Percentiles rank a stretch among this genome's conserved stretches.
Evolutionary conservation across 2,113 vertebrate genomes (phyloP).

Genomic region (Mus spicilegus): DNA sequence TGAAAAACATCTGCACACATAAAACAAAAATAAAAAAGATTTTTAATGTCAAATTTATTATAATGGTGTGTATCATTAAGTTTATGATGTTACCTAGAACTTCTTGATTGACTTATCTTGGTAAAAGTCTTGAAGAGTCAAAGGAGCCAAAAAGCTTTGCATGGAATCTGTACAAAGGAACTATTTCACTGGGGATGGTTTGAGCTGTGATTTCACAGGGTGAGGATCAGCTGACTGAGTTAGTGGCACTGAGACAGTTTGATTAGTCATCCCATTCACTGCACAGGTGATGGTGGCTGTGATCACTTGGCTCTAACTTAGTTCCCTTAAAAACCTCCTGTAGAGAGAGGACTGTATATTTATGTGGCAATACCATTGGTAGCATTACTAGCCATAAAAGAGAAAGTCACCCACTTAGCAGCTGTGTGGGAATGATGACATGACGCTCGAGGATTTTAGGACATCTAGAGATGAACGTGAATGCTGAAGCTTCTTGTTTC

Average conservation of each 20-base stretch:
- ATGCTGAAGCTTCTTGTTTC: neutral
- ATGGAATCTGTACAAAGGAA: neutral
- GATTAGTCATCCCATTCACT: neutral
- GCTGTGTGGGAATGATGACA: neutral
- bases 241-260: rapidly evolving
- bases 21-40: neutral
- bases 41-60: neutral
- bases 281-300: too few relatives aligned
- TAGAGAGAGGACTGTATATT: neutral
- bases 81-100: neutral
- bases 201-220: neutral
- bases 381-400: neutral
- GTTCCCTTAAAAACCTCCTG: neutral
- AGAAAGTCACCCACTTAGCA: neutral
- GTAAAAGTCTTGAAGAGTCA: neutral
- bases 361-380: neutral
- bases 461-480: neutral
- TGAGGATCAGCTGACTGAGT: neutral
- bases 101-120: neutral
- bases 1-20: neutral
- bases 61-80: neutral
- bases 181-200: neutral
- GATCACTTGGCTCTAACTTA: neutral
- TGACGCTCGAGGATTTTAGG: neutral
- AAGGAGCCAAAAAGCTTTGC: neutral